Conservation (phyloP, 2,797 vertebrate genomes). For the Peromyscus eremicus region DNA sequence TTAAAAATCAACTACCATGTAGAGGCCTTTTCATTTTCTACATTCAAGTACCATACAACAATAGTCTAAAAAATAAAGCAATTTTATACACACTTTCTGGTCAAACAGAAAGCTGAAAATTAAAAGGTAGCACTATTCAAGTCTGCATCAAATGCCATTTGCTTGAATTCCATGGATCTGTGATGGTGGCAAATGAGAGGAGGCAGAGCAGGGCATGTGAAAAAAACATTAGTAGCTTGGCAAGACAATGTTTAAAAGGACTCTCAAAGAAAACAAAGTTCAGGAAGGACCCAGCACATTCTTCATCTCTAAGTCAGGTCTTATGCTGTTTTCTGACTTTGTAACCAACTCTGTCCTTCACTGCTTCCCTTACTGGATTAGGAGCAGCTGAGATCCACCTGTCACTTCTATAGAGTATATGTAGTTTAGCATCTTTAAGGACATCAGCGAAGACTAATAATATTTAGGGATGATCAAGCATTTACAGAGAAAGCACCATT, state of each 20-base stretch:
- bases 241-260: background rate
- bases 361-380: slow-evolving; percentile 20
- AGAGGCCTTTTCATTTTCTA: background rate
- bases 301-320: slow-evolving; percentile 19
- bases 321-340: background rate
- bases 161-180: background rate
- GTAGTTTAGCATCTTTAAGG: background rate
- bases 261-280: background rate
- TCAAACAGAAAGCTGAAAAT: slow-evolving; percentile 12
- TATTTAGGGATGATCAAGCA: background rate
- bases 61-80: background rate
- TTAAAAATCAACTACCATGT: background rate
- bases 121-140: background rate
- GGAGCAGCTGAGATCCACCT: background rate
- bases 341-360: background rate
- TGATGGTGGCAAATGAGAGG: background rate
- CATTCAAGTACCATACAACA: slow-evolving; percentile 20
- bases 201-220: background rate
- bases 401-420: background rate
- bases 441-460: background rate
- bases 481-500: slow-evolving; percentile 11
- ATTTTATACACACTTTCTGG: background rate
- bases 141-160: background rate
- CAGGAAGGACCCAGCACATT: background rate
- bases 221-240: background rate